A percentile compares a stretch with the other conserved stretches of the same genome.
These are phyloP conservation scores for Lateolabrax maculatus DNA, from an alignment of 2,797 vertebrate genomes.

Conservation along the genomic window DNA sequence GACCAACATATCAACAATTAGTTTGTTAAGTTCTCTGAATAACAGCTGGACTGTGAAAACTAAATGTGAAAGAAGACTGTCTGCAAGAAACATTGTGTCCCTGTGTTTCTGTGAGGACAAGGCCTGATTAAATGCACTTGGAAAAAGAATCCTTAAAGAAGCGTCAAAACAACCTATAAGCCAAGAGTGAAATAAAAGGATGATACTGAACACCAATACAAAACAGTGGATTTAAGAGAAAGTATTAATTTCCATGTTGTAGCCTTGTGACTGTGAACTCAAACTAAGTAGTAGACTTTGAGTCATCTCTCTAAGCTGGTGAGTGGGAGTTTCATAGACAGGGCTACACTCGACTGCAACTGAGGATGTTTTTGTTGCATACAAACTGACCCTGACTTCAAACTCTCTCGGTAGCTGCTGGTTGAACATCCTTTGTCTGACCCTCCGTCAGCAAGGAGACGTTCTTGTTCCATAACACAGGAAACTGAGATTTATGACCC, in stretches of 20 bases:
- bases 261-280: conserved; percentile 15
- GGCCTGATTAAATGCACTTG: neutral
- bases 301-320: conserved; percentile 7
- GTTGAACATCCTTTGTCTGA: conserved; percentile 12
- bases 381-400: conserved; percentile 29
- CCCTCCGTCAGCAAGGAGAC: neutral
- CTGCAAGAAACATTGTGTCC: conserved; percentile 25
- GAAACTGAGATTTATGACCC: neutral
- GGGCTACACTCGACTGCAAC: conserved; percentile 6
- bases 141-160: neutral
- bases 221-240: neutral
- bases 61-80: conserved; percentile 26
- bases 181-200: neutral
- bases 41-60: conserved; percentile 61
- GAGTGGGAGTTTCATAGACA: conserved; percentile 42
- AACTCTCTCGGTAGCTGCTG: conserved; percentile 13
- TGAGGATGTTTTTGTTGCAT: conserved; percentile 19
- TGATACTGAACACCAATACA: neutral
- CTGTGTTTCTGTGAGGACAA: conserved; percentile 21
- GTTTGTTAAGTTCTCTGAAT: conserved; percentile 34
- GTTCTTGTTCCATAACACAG: neutral
- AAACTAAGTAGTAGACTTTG: conserved; percentile 5
- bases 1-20: conserved; percentile 9
- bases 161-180: neutral
- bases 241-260: neutral